A percentile compares a stretch with the other conserved stretches of the same genome.
These are phyloP conservation scores for Emydoidea blandingii DNA, from an alignment of 2,797 vertebrate genomes.

Conservation along the genomic window DNA sequence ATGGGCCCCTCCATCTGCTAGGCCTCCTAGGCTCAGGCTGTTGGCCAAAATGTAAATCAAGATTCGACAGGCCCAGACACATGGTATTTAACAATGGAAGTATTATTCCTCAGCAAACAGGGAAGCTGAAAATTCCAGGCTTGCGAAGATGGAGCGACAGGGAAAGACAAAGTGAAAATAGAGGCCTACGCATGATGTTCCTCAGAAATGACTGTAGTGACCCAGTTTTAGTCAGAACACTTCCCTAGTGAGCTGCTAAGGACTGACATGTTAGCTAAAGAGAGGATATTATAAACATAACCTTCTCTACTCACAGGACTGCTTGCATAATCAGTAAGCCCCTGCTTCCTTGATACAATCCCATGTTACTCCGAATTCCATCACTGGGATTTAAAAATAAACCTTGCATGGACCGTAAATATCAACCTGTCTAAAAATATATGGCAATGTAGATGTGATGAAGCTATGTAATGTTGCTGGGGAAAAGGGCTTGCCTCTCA, in stretches of 20 bases:
- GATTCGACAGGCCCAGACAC: not conserved
- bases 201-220: not conserved
- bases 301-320: not conserved
- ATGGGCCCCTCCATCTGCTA: not conserved
- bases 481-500: not conserved
- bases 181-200: not conserved
- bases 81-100: not conserved
- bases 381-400: not conserved
- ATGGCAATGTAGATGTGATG: not conserved
- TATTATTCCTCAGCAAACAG: not conserved
- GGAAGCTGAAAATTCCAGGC: not conserved
- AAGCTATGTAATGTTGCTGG: not conserved
- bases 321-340: not conserved
- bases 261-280: not conserved
- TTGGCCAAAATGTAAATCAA: not conserved
- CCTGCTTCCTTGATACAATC: not conserved
- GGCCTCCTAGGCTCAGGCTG: not conserved
- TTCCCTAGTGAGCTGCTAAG: not conserved
- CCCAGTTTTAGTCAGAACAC: conserved; percentile 16
- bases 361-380: not conserved
- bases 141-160: not conserved
- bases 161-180: not conserved
- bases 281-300: not conserved
- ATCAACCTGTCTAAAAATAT: not conserved
- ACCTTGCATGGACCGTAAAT: not conserved